phyloP scores from a whole-genome alignment of 2,888 invertebrate species.

The Tanypteryx hageni region DNA sequence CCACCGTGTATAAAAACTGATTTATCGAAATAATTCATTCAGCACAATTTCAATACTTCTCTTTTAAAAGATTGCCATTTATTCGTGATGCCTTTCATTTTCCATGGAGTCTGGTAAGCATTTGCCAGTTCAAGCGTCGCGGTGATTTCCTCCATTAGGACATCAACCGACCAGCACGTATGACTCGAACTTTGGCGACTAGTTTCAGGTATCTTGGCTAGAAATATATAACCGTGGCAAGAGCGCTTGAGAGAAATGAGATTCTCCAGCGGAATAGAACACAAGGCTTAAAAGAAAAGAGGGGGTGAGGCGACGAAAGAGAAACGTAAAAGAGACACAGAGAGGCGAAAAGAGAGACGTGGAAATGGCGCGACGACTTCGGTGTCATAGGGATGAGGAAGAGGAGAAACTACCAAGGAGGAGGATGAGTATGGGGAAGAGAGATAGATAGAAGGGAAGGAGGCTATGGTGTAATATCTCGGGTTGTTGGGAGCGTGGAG shows the following conservation, averaged over 20 bases:
- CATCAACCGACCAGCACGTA: background rate
- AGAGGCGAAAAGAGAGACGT: background rate
- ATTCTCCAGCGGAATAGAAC: too few species aligned
- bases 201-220: background rate
- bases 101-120: too few species aligned
- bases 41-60: too few species aligned
- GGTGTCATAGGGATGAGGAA: too few species aligned
- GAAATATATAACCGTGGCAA: background rate
- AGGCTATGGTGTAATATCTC: constrained; percentile 3
- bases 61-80: too few species aligned
- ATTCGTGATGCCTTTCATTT: too few species aligned
- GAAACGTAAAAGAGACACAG: background rate
- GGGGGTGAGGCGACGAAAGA: background rate
- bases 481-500: background rate
- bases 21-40: too few species aligned
- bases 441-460: background rate
- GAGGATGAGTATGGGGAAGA: background rate
- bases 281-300: too few species aligned
- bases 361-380: background rate
- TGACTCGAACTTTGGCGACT: background rate
- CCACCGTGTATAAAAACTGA: too few species aligned
- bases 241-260: background rate
- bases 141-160: background rate
- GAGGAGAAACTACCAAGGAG: too few species aligned
- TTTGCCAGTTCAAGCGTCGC: background rate